A percentile compares a stretch with the other conserved stretches of the same genome.
Evolutionary conservation across 2,113 vertebrate genomes (phyloP).

Genomic region (Pteruthius melanotis): DNA sequence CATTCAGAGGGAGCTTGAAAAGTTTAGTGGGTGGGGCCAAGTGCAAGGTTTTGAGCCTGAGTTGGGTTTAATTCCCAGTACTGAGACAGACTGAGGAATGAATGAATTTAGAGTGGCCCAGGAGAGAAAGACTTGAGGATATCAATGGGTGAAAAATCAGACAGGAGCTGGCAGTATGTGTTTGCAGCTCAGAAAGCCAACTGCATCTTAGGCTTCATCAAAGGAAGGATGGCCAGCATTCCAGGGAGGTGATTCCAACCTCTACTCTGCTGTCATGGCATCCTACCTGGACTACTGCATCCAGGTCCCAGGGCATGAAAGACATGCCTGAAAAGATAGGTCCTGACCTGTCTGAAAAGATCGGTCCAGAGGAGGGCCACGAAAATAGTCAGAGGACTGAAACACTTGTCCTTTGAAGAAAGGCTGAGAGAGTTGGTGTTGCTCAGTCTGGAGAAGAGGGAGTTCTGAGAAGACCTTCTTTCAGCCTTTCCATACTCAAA

Average conservation of each 20-base stretch:
- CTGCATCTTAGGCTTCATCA: background rate
- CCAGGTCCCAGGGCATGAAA: background rate
- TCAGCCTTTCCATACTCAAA: too few relatives aligned
- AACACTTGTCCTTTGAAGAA: background rate
- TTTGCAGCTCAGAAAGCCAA: background rate
- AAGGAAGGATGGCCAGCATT: background rate
- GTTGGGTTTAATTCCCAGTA: background rate
- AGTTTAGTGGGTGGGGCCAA: background rate
- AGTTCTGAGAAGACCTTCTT: background rate
- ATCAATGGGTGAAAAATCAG: background rate
- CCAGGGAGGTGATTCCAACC: too few relatives aligned
- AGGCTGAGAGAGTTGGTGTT: background rate
- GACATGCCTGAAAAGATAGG: too few relatives aligned
- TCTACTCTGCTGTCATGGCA: fast-evolving
- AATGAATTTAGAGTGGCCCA: background rate
- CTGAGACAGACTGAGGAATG: background rate
- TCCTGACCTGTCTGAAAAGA: too few relatives aligned
- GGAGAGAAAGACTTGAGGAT: background rate
- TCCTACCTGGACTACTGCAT: background rate
- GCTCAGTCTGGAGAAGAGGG: background rate
- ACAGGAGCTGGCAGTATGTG: background rate
- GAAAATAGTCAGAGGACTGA: background rate
- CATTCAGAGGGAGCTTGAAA: background rate
- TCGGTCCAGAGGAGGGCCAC: fast-evolving
- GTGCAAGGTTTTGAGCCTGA: background rate